These are phyloP conservation scores for Heliconius erato DNA, from an alignment of 2,888 invertebrate species.

Conservation along the genomic window DNA sequence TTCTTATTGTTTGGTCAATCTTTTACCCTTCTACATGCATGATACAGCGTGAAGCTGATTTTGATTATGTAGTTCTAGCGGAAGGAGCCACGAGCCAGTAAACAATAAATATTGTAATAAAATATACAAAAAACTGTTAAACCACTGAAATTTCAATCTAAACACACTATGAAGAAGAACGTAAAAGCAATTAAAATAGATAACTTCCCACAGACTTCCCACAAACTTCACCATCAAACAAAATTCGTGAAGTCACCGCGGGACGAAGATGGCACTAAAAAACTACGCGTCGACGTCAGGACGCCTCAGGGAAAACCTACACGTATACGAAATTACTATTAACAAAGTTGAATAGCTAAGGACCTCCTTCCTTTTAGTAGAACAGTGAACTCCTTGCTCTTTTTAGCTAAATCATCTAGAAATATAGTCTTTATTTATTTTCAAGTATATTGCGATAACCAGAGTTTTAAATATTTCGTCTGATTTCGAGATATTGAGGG, in stretches of 20 bases:
- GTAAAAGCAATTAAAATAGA: constrained; percentile 35
- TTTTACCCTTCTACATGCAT: too few species aligned
- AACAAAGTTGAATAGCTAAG: constrained; percentile 20
- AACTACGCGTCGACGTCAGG: constrained; percentile 42
- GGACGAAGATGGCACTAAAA: constrained; percentile 43
- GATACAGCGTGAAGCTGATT: too few species aligned
- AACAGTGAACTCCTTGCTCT: neutral
- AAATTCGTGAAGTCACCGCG: constrained; percentile 37
- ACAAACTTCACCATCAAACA: constrained; percentile 32
- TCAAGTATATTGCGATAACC: neutral
- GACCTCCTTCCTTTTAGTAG: neutral
- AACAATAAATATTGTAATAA: neutral
- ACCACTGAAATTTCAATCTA: neutral
- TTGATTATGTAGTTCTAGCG: too few species aligned
- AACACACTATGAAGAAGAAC: neutral
- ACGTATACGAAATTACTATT: constrained; percentile 29
- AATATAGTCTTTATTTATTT: neutral
- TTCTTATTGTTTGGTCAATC: too few species aligned
- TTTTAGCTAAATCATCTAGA: constrained; percentile 8
- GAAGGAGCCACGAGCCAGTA: too few species aligned
- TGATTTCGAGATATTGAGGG: neutral
- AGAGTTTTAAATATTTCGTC: neutral
- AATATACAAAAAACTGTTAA: neutral
- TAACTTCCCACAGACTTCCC: constrained; percentile 36
- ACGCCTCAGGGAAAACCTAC: constrained; percentile 32